Evolutionary conservation across 2,797 vertebrate species (phyloP).

Genomic region (Rachycentron canadum): DNA sequence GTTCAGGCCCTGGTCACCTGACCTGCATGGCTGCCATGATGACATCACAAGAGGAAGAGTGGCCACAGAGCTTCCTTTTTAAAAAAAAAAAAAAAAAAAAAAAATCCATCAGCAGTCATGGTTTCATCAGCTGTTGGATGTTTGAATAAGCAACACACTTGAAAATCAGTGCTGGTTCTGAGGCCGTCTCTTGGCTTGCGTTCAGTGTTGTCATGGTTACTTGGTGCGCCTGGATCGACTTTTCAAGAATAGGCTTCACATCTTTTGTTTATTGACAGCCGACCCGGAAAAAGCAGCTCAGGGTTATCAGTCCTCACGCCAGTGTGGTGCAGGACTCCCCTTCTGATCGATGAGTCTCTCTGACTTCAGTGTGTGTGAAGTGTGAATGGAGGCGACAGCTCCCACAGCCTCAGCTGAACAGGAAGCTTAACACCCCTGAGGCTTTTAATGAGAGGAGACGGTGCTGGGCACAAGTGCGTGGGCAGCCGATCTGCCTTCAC

Average conservation of each 20-base stretch:
- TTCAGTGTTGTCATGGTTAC: slow-evolving; percentile 37
- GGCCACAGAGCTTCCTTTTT: background rate
- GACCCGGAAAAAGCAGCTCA: background rate
- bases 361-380: slow-evolving; percentile 1
- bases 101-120: no score
- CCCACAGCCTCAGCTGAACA: slow-evolving; percentile 34
- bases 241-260: slow-evolving; percentile 20
- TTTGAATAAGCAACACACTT: background rate
- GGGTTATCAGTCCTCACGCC: background rate
- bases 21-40: slow-evolving; percentile 17
- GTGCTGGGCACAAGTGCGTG: slow-evolving; percentile 22
- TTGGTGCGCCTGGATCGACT: background rate
- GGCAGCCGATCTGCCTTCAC: slow-evolving; percentile 1
- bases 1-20: slow-evolving; percentile 54
- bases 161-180: background rate
- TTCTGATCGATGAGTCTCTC: background rate
- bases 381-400: slow-evolving; percentile 35
- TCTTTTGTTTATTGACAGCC: background rate
- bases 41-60: background rate
- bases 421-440: slow-evolving; percentile 39
- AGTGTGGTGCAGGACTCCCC: background rate
- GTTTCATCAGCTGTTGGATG: background rate
- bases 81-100: no score
- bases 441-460: slow-evolving; percentile 46
- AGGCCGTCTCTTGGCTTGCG: background rate